Conservation (phyloP, 2,888 invertebrate genomes). For the Apamea anceps region DNA sequence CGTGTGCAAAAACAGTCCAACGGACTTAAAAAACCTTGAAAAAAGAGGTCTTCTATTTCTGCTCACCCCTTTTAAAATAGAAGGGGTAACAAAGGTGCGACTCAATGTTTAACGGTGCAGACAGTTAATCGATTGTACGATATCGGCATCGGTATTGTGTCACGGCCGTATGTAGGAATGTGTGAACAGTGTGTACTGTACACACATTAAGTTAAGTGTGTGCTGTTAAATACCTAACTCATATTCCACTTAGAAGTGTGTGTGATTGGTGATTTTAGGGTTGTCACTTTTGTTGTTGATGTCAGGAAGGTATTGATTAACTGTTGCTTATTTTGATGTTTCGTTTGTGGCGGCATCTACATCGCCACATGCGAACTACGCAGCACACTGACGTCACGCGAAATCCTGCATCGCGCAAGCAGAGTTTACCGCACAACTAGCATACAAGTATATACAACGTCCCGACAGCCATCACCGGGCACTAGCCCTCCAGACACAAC, state of each 20-base stretch:
- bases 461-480: no score
- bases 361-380: background rate
- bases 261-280: background rate
- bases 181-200: slow-evolving; percentile 20
- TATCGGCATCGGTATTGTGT: slow-evolving; percentile 70
- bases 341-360: background rate
- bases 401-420: background rate
- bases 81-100: slow-evolving; percentile 60
- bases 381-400: background rate
- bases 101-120: slow-evolving; percentile 66
- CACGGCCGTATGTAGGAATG: slow-evolving; percentile 66
- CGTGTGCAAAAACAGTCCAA: background rate
- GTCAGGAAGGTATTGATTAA: background rate
- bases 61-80: slow-evolving; percentile 47
- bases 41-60: slow-evolving; percentile 52
- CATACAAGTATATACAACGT: no score
- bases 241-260: background rate
- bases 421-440: background rate
- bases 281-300: background rate
- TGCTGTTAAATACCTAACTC: slow-evolving; percentile 7
- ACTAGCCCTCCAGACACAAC: no score
- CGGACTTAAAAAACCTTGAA: slow-evolving; percentile 46
- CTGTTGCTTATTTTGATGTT: background rate
- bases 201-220: background rate
- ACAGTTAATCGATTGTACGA: slow-evolving; percentile 75